Evolutionary conservation across 2,888 invertebrate species (phyloP).

Genomic region (Drosophila setosimentum): DNA sequence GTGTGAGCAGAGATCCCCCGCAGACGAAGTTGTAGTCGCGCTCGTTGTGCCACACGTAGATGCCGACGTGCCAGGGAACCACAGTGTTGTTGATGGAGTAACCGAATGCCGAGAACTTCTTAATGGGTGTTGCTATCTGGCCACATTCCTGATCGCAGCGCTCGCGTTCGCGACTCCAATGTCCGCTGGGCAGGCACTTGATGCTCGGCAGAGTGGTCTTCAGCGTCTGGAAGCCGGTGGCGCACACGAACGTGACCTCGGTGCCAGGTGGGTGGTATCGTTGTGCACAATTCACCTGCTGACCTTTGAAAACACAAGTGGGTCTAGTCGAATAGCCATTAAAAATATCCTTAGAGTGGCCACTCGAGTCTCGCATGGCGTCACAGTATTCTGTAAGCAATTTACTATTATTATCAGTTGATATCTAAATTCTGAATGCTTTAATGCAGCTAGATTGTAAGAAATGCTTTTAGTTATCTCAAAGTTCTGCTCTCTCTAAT

Average conservation of each 20-base stretch:
- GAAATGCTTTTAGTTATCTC: neutral
- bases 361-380: constrained; percentile 20
- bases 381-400: constrained; percentile 57
- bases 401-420: neutral
- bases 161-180: constrained; percentile 57
- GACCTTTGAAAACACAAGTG: constrained; percentile 48
- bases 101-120: constrained; percentile 60
- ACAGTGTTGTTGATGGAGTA: constrained; percentile 61
- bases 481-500: no score
- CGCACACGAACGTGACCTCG: constrained; percentile 58
- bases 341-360: constrained; percentile 34
- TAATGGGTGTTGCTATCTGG: constrained; percentile 68
- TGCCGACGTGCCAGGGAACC: constrained; percentile 71
- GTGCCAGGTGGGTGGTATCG: constrained; percentile 66
- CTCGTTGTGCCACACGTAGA: constrained; percentile 55
- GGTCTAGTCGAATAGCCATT: constrained; percentile 62
- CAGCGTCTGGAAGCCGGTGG: constrained; percentile 52
- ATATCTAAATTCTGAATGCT: neutral
- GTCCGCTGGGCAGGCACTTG: constrained; percentile 49
- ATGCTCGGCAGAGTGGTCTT: constrained; percentile 37
- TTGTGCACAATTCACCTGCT: constrained; percentile 47
- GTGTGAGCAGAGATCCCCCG: constrained; percentile 65
- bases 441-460: neutral
- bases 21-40: constrained; percentile 56
- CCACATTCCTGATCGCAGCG: constrained; percentile 64